Evolutionary conservation across 2,113 vertebrate genomes (phyloP).

Genomic region (Dasyornis broadbenti): DNA sequence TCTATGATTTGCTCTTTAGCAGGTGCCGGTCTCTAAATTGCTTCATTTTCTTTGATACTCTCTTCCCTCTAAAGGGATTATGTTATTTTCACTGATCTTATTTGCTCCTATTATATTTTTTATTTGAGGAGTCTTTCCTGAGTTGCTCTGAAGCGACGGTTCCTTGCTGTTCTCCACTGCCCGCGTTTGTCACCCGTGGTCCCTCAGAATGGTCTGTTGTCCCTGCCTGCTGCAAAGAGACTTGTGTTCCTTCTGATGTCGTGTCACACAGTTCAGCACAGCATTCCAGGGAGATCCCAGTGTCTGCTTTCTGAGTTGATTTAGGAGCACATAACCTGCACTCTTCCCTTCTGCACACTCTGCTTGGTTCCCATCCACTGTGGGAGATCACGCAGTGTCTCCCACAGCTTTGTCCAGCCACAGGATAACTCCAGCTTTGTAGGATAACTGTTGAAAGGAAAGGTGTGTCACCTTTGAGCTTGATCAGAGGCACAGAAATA

Average conservation of each 20-base stretch:
- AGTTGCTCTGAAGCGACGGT: fast-evolving
- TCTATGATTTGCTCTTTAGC: background rate
- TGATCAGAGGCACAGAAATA: background rate
- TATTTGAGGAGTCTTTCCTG: background rate
- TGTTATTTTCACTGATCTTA: background rate
- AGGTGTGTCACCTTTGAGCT: background rate
- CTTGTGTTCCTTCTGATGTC: background rate
- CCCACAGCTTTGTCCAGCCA: background rate
- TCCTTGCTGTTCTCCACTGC: background rate
- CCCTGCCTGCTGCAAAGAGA: background rate
- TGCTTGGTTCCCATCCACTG: fast-evolving
- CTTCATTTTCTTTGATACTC: background rate
- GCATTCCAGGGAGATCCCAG: background rate
- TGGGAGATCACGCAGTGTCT: background rate
- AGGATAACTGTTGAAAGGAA: background rate
- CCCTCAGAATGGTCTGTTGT: background rate
- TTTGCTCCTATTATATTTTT: background rate
- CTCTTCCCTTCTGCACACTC: background rate
- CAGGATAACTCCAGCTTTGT: background rate
- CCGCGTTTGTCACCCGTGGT: fast-evolving
- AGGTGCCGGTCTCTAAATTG: background rate
- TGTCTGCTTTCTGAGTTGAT: background rate
- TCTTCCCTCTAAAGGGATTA: background rate
- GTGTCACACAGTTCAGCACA: background rate
- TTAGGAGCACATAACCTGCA: background rate